Evolutionary conservation across 2,888 invertebrate species (phyloP), one percentile per base, ranked within the genome.

Genomic region (Epinotia bilunana): DNA sequence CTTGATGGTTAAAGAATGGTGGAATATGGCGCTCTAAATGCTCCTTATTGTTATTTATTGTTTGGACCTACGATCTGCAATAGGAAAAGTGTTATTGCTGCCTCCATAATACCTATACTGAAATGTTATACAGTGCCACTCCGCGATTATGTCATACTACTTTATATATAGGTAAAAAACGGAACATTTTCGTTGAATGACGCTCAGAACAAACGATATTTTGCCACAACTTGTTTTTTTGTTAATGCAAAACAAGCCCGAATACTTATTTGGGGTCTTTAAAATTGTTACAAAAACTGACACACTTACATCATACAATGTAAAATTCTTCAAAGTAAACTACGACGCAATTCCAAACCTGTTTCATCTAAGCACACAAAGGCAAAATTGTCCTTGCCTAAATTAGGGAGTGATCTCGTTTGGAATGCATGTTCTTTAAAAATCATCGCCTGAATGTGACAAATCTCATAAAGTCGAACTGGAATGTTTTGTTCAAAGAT

Each of bases 1-100:
- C 43, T 20, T 57, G 71, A 72, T 67, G 65, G 65, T 43, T 57
- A 61, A 61, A 72, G 20, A 55, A 71, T 23, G 64, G 39, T 16
- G 18, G 67, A 57, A 67, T 72, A 62, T 57, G 64, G 43, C 18
- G 20, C 65, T 61, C 46, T 67, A 67, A 72, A 62, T 53, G 71
- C 72, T 72, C 23, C n/a, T 65, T 62, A 60, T 72, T 67, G 61
- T 72, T 75, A 75, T 72, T 61, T 72, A 75, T 61, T 57, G 55
- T 57, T 46, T 12, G 46, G 20, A 46, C 33, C 11, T 55, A 67
- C 71, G 16, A 33, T 20, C 6, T 55, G 62, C 72, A 74, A 65
- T 71, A 33, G 58, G 16, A 71, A 46, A 65, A 69, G 57, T 73
- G 62, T 73, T 73, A 73, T 71, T 64, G 53, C 60, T 18, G 43